phyloP scores from a whole-genome alignment of 53 echinoderm and acorn worm genomes.

The Echinometra lucunter region DNA sequence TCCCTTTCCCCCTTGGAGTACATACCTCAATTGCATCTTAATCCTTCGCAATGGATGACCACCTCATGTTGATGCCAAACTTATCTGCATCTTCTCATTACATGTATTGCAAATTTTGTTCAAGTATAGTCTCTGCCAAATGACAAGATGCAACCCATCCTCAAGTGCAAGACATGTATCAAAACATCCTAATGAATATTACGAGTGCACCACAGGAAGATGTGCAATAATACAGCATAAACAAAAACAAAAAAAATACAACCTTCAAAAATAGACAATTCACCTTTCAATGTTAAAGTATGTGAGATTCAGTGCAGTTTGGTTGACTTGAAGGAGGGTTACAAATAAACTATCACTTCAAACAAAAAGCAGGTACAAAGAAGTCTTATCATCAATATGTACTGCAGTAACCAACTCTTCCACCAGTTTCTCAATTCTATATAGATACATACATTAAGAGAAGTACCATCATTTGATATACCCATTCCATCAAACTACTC shows the following conservation, averaged over 20 bases:
- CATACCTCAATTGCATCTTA: constrained; percentile 13
- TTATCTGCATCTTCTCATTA: not conserved
- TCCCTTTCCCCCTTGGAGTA: not conserved
- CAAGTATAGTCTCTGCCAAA: not conserved
- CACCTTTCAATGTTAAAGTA: not conserved
- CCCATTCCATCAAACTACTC: not conserved
- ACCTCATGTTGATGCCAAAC: constrained; percentile 37
- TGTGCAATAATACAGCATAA: constrained; percentile 57
- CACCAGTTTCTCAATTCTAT: not conserved
- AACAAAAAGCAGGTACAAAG: constrained; percentile 21
- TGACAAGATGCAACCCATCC: not conserved
- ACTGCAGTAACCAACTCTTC: constrained; percentile 42
- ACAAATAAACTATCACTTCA: constrained; percentile 54
- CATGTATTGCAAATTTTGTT: constrained; percentile 54
- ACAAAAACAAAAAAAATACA: constrained; percentile 14
- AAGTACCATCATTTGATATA: not conserved
- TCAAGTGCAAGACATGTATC: constrained; percentile 24
- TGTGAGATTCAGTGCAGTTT: not conserved
- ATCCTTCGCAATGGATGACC: not conserved
- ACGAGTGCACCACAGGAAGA: constrained; percentile 53
- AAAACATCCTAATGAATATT: constrained; percentile 31
- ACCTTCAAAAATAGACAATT: constrained; percentile 13
- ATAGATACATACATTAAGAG: not conserved
- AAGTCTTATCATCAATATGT: not conserved
- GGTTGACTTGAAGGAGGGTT: constrained; percentile 22